Evolutionary conservation across 1,140 invertebrate species (phyloP).

Genomic region (Lordiphosa mommai): DNA sequence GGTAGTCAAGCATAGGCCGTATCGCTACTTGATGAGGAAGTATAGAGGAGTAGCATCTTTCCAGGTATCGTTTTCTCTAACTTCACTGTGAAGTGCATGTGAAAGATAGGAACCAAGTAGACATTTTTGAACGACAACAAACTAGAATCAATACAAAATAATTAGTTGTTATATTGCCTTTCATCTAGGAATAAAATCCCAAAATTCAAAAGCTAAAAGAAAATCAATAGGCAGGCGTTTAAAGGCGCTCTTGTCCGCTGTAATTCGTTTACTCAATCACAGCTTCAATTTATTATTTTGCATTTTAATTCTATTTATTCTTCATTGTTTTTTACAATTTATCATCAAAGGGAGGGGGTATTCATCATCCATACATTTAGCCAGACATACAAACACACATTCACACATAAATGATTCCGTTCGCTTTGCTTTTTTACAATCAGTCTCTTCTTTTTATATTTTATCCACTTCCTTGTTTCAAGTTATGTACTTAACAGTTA

Average conservation of each 20-base stretch:
- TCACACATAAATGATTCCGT: conserved; percentile 10
- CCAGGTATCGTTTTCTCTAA: too few relatives aligned
- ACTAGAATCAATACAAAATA: too few relatives aligned
- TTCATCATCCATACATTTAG: not conserved
- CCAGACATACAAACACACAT: not conserved
- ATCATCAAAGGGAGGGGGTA: conserved; percentile 1
- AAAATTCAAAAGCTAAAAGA: too few relatives aligned
- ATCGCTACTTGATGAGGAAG: too few relatives aligned
- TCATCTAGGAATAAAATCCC: too few relatives aligned
- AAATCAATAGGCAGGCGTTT: too few relatives aligned
- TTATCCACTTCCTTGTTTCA: conserved; percentile 29
- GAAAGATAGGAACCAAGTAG: too few relatives aligned
- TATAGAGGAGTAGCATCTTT: too few relatives aligned
- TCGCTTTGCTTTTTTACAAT: conserved; percentile 36
- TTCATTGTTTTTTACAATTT: conserved; percentile 3
- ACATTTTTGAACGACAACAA: too few relatives aligned
- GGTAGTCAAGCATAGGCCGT: too few relatives aligned
- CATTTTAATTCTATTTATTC: not conserved
- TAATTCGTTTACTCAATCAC: conserved; percentile 1
- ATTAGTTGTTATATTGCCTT: too few relatives aligned
- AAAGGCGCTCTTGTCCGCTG: not conserved
- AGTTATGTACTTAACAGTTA: conserved; percentile 9
- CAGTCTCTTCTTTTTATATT: conserved; percentile 34
- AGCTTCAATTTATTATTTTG: conserved; percentile 1
- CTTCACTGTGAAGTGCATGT: too few relatives aligned